Percentiles rank a stretch among this genome's conserved stretches.
Evolutionary conservation across 2,113 vertebrate genomes (phyloP).

Genomic region (Trichechus manatus): DNA sequence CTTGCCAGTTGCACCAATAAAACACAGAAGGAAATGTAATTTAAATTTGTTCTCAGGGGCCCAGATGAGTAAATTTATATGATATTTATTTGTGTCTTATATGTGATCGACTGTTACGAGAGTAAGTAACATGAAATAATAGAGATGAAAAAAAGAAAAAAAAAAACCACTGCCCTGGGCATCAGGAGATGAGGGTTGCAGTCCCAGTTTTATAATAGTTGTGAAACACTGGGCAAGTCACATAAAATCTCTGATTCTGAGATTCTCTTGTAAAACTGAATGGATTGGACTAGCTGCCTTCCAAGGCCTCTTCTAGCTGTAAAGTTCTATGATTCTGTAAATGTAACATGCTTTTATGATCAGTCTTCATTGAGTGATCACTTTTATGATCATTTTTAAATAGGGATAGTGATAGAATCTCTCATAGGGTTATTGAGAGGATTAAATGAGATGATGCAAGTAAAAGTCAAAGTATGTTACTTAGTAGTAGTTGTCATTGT

Average conservation of each 20-base stretch:
- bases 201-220: background rate
- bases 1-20: background rate
- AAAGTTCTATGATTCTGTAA: background rate
- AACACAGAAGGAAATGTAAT: background rate
- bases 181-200: fast-evolving
- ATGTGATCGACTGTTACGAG: background rate
- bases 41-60: background rate
- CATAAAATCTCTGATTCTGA: background rate
- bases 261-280: background rate
- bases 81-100: background rate
- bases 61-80: background rate
- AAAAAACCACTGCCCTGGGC: background rate
- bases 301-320: background rate
- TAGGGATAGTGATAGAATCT: background rate
- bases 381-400: background rate
- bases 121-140: background rate
- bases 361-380: background rate
- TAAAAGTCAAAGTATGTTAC: background rate
- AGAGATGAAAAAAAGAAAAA: too few species aligned
- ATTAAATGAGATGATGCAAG: background rate
- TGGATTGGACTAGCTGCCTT: background rate
- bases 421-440: background rate
- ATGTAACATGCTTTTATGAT: background rate
- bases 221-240: background rate
- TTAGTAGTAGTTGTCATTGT: background rate